phyloP scores from a whole-genome alignment of 2,113 vertebrate species.

The Boleophthalmus pectinirostris region DNA sequence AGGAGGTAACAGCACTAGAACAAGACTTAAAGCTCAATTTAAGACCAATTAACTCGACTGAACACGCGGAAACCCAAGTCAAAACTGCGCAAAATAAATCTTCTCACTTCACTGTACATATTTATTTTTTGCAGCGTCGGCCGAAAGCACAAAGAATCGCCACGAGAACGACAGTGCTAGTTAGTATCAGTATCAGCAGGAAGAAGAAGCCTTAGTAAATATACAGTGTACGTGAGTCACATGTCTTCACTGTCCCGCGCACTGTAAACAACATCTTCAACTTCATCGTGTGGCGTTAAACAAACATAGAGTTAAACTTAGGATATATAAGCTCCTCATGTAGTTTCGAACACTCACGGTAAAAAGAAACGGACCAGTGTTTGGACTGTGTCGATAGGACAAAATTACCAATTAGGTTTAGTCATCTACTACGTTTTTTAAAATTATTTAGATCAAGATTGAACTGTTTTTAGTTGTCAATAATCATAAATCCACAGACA shows the following conservation, averaged over 20 bases:
- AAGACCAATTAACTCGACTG: neutral
- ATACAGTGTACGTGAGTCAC: conserved; percentile 6
- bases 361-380: neutral
- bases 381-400: neutral
- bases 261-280: neutral
- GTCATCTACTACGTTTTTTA: no score
- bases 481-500: no score
- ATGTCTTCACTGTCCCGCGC: conserved; percentile 23
- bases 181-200: conserved; percentile 25
- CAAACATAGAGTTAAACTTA: neutral
- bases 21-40: no score
- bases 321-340: neutral
- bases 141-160: conserved; percentile 54
- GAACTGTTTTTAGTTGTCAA: no score
- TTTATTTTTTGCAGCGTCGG: neutral
- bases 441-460: no score
- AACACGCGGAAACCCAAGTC: neutral
- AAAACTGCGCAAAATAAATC: neutral
- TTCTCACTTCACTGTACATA: neutral
- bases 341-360: neutral
- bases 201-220: conserved; percentile 16
- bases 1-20: no score
- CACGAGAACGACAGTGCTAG: conserved; percentile 20
- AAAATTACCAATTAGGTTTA: no score
- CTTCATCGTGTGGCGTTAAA: neutral